Conservation (phyloP, 1,140 invertebrate genomes). For the Zelostemma sp. region DNA sequence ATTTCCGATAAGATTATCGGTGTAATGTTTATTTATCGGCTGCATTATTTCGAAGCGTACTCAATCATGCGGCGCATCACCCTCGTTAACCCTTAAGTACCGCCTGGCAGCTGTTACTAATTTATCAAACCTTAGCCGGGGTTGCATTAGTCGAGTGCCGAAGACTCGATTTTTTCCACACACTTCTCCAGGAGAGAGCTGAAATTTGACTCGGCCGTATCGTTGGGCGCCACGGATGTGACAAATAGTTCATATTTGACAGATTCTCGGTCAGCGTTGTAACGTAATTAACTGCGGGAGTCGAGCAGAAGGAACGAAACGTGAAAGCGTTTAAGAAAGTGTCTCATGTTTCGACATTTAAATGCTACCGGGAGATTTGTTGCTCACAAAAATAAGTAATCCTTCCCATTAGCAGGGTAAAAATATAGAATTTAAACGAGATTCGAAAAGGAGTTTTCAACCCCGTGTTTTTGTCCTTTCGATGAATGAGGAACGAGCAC, state of each 20-base stretch:
- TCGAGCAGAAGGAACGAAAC: conserved; percentile 7
- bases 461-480: not conserved
- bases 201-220: conserved; percentile 35
- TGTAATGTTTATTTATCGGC: not conserved
- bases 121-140: conserved; percentile 43
- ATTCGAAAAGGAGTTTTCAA: not conserved
- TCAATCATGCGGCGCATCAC: conserved; percentile 16
- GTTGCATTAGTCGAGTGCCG: conserved; percentile 38
- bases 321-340: not conserved
- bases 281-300: conserved; percentile 21
- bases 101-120: conserved; percentile 48
- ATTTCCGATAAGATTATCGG: not conserved
- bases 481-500: too few species aligned
- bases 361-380: not conserved
- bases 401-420: not conserved
- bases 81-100: conserved; percentile 41
- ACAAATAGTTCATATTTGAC: conserved; percentile 35
- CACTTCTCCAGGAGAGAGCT: conserved; percentile 18
- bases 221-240: conserved; percentile 30
- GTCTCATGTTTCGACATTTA: not conserved
- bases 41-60: not conserved
- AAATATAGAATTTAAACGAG: not conserved
- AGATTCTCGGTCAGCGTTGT: conserved; percentile 16
- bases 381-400: too few species aligned
- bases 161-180: conserved; percentile 27